A percentile compares a stretch with the other conserved stretches of the same genome.
phyloP scores from a whole-genome alignment of 2,888 invertebrate genomes.

The Chesias legatella region DNA sequence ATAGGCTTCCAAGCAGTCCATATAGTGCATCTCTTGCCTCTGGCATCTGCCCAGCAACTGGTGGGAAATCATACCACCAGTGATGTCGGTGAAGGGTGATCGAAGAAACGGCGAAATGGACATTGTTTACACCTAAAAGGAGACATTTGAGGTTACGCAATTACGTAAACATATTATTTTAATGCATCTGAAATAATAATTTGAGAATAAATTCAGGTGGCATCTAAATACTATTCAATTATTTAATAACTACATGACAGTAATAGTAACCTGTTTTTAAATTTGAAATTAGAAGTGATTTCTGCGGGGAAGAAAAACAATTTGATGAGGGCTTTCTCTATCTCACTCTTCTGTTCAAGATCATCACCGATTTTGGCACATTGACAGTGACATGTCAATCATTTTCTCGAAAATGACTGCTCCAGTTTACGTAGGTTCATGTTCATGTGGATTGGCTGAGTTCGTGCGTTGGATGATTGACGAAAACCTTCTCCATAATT shows the following conservation, averaged over 20 bases:
- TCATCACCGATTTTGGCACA: too few species aligned
- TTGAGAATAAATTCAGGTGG: too few species aligned
- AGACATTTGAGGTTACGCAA: conserved; percentile 43
- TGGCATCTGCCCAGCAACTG: conserved; percentile 84
- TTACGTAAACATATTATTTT: conserved; percentile 59
- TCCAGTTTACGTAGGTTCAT: too few species aligned
- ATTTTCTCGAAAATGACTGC: too few species aligned
- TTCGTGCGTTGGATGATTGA: too few species aligned
- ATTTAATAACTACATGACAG: too few species aligned
- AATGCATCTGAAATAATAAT: background rate
- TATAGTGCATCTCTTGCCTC: conserved; percentile 83
- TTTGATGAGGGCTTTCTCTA: background rate
- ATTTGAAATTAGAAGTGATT: background rate
- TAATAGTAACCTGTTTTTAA: too few species aligned
- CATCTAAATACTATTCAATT: too few species aligned
- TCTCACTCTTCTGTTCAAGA: too few species aligned
- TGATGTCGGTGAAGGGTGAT: conserved; percentile 86
- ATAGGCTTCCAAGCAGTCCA: conserved; percentile 91
- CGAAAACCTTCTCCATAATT: too few species aligned
- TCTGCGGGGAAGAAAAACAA: background rate
- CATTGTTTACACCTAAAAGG: conserved; percentile 58
- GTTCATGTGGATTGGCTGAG: too few species aligned
- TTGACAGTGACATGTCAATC: too few species aligned
- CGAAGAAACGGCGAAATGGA: conserved; percentile 84
- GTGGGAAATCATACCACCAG: conserved; percentile 82